Evolutionary conservation across 2,797 vertebrate species (phyloP).

Genomic region (Nannoperca australis): DNA sequence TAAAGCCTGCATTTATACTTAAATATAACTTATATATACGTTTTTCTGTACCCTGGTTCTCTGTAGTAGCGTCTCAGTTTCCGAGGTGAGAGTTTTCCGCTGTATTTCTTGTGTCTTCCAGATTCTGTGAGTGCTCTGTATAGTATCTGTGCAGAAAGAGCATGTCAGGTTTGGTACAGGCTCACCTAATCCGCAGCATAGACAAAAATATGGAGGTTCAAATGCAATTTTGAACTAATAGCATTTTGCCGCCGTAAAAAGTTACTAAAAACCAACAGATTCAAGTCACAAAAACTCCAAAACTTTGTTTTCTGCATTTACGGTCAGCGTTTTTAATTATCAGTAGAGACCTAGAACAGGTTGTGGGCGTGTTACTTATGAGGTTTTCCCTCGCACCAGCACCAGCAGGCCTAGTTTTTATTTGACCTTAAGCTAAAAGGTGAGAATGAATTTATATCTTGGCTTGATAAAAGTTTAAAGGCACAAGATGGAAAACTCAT

Average conservation of each 20-base stretch:
- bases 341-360: not conserved
- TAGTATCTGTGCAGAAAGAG: not conserved
- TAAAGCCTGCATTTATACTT: not conserved
- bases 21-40: too few species aligned
- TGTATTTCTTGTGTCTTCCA: not conserved
- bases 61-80: not conserved
- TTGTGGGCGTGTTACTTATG: not conserved
- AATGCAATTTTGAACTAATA: not conserved
- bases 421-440: slow-evolving; percentile 14
- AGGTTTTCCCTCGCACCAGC: not conserved
- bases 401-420: not conserved
- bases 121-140: not conserved
- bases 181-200: not conserved
- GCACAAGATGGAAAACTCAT: slow-evolving; percentile 28
- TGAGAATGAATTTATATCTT: slow-evolving; percentile 24
- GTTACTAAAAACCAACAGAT: not conserved
- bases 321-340: not conserved
- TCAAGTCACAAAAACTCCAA: not conserved
- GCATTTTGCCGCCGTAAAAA: not conserved
- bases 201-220: not conserved
- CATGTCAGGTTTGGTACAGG: not conserved
- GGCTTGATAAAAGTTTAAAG: slow-evolving; percentile 41
- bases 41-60: not conserved
- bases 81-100: not conserved
- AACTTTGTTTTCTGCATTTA: not conserved